Conservation (phyloP, 2,888 invertebrate genomes). For the Hedya salicella region DNA sequence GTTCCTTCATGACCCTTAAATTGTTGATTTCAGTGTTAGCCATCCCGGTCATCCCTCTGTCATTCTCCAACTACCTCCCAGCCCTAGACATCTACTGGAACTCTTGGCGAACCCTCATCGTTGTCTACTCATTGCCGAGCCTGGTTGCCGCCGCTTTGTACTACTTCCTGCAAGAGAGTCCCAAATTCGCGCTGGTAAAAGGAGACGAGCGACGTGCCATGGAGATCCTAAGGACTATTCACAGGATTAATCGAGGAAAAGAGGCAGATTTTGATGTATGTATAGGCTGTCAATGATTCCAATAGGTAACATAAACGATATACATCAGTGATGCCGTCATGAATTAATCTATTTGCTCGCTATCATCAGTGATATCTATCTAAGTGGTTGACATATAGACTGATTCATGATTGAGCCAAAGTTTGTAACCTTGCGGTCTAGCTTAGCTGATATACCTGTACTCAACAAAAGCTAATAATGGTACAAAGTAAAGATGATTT, state of each 20-base stretch:
- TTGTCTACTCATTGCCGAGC: conserved; percentile 87
- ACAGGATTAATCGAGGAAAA: conserved; percentile 61
- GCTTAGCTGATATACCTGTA: no score
- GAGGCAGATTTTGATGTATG: conserved; percentile 60
- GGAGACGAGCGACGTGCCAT: conserved; percentile 85
- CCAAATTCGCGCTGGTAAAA: conserved; percentile 88
- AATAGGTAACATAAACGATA: no score
- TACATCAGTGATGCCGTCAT: no score
- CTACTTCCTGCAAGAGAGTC: conserved; percentile 88
- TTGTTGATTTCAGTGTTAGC: conserved; percentile 80
- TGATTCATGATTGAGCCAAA: no score
- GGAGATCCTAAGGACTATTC: conserved; percentile 61
- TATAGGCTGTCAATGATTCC: background rate
- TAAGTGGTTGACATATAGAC: no score
- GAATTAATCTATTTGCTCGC: no score
- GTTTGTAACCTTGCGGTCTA: no score
- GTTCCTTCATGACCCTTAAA: background rate
- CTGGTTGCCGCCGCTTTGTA: conserved; percentile 84
- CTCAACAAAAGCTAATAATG: no score
- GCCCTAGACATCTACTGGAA: conserved; percentile 83
- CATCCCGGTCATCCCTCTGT: conserved; percentile 86
- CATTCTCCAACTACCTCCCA: conserved; percentile 73
- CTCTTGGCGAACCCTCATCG: conserved; percentile 90
- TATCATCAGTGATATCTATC: no score
- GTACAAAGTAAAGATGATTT: background rate